Conservation (phyloP, 2,888 invertebrate genomes). For the Apotomis turbidana region DNA sequence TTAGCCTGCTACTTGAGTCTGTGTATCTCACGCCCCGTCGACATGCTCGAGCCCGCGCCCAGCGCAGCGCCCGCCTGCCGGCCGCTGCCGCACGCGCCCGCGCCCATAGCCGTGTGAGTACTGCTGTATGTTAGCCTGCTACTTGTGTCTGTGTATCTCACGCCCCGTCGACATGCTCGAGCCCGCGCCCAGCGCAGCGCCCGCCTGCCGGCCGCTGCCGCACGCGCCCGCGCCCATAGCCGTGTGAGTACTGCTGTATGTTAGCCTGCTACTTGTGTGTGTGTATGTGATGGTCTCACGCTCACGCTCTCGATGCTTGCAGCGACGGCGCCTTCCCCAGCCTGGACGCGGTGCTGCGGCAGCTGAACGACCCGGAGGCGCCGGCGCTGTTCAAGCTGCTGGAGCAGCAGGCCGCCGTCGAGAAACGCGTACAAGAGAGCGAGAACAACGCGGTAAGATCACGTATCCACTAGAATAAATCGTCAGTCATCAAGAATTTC, state of each 20-base stretch:
- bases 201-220: slow-evolving; percentile 69
- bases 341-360: slow-evolving; percentile 89
- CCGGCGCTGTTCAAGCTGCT: slow-evolving; percentile 88
- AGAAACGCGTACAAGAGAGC: slow-evolving; percentile 80
- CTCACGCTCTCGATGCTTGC: slow-evolving; percentile 26
- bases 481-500: no score
- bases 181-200: slow-evolving; percentile 40
- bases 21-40: slow-evolving; percentile 63
- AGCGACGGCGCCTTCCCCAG: slow-evolving; percentile 96
- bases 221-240: slow-evolving; percentile 89
- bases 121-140: no score
- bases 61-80: slow-evolving; percentile 47
- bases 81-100: slow-evolving; percentile 84
- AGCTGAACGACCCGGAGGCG: slow-evolving; percentile 83
- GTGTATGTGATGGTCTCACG: no score
- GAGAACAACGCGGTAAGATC: slow-evolving; percentile 65
- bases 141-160: slow-evolving; percentile 38
- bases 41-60: slow-evolving; percentile 59
- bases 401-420: slow-evolving; percentile 87
- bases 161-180: slow-evolving; percentile 74
- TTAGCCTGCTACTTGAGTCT: no score
- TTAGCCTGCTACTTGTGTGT: no score
- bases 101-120: slow-evolving; percentile 91
- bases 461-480: no score
- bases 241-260: slow-evolving; percentile 83